Percentiles rank a stretch among this genome's conserved stretches.
phyloP scores from a whole-genome alignment of 2,113 vertebrate genomes.

The Apus apus region DNA sequence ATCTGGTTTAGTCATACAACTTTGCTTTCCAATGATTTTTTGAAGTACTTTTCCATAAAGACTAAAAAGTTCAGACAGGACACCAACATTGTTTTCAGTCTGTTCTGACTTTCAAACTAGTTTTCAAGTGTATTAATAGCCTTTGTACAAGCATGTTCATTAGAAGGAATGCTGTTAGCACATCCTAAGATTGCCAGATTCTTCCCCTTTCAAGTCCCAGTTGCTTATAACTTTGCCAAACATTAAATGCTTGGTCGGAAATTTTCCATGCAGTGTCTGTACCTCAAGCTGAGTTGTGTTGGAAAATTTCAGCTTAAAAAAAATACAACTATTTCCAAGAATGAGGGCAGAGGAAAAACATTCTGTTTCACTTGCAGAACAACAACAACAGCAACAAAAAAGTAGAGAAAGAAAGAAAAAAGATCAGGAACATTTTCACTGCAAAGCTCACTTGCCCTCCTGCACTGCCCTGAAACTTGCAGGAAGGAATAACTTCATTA shows the following conservation, averaged over 20 bases:
- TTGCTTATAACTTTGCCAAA: conserved; percentile 22
- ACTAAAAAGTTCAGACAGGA: conserved; percentile 22
- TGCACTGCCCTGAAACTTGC: background rate
- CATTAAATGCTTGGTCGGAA: conserved; percentile 7
- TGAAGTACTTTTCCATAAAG: background rate
- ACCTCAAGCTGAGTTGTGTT: conserved; percentile 32
- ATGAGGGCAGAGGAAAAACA: background rate
- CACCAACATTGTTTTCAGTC: background rate
- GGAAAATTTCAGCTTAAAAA: conserved; percentile 51
- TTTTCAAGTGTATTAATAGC: conserved; percentile 4
- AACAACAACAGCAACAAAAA: no score
- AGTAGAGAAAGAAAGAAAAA: background rate
- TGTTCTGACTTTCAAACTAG: background rate
- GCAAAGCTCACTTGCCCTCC: background rate
- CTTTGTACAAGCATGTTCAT: conserved; percentile 4
- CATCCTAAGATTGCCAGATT: background rate
- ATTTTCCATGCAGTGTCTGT: conserved; percentile 20
- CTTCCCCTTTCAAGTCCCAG: background rate
- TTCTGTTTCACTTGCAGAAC: background rate
- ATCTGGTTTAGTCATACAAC: conserved; percentile 21
- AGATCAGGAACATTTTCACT: background rate
- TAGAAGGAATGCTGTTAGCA: conserved; percentile 1
- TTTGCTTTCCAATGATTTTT: conserved; percentile 43
- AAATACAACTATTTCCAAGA: conserved; percentile 16
- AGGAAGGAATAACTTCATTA: background rate